Percentiles rank a stretch among this genome's conserved stretches.
Conservation (phyloP, 2,113 vertebrate genomes). For the Calidris pugnax region DNA sequence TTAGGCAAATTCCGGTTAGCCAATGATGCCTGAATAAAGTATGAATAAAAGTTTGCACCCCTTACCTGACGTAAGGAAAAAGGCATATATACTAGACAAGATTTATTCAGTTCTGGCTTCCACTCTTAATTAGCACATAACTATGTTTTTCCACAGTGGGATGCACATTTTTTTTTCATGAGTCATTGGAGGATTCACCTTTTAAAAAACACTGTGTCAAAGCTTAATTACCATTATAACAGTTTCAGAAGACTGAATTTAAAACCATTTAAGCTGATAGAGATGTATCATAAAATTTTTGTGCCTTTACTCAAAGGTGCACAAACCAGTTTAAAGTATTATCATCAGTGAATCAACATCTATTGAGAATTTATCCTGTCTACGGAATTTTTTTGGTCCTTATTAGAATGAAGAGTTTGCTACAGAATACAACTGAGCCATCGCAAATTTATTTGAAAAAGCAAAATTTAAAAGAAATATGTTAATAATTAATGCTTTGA, state of each 20-base stretch:
- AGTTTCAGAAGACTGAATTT: neutral
- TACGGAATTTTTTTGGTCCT: neutral
- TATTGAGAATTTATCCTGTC: neutral
- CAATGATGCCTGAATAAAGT: neutral
- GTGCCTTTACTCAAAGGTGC: neutral
- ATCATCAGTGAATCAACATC: neutral
- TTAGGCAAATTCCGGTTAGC: neutral
- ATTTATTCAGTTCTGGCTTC: neutral
- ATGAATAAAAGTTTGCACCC: neutral
- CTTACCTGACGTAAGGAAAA: neutral
- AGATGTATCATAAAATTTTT: neutral
- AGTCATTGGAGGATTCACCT: conserved; percentile 14
- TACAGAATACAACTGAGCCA: neutral
- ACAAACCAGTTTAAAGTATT: neutral
- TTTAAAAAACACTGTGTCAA: neutral
- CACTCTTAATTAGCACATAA: neutral
- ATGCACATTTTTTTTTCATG: neutral
- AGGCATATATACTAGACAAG: neutral
- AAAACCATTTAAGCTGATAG: neutral
- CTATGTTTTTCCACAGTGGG: neutral
- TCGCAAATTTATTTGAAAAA: accelerated
- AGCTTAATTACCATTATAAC: neutral
- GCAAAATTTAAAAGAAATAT: neutral
- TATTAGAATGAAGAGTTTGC: neutral
- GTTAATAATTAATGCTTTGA: neutral